phyloP scores from a whole-genome alignment of 2,113 vertebrate species.

The Platichthys stellatus region DNA sequence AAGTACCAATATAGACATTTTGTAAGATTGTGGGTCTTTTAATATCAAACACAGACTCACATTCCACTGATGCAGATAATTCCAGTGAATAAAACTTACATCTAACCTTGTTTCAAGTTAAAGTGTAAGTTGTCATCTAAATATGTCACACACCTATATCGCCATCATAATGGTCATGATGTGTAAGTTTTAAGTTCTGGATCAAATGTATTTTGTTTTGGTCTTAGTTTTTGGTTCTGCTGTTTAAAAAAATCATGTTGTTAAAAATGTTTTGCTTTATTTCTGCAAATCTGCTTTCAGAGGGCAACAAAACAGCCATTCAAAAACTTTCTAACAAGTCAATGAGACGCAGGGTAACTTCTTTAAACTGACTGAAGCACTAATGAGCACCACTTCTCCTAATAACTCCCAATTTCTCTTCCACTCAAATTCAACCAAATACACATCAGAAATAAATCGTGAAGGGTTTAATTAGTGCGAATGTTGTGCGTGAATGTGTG shows the following conservation, averaged over 20 bases:
- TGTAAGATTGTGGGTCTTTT: background rate
- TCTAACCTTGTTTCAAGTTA: background rate
- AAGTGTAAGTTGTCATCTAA: background rate
- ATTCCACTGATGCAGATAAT: background rate
- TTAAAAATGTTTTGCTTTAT: background rate
- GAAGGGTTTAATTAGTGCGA: background rate
- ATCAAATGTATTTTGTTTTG: background rate
- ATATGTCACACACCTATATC: background rate
- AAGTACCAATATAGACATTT: background rate
- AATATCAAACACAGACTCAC: background rate
- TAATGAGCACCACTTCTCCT: slow-evolving; percentile 28
- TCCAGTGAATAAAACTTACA: too few species aligned
- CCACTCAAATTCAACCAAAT: background rate
- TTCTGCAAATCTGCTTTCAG: background rate
- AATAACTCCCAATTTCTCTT: background rate
- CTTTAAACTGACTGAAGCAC: slow-evolving; percentile 7
- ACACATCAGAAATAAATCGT: too few species aligned
- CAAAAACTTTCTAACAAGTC: slow-evolving; percentile 10
- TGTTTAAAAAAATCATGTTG: background rate
- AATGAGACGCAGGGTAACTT: background rate
- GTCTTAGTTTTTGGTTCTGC: background rate
- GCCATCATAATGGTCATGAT: too few species aligned
- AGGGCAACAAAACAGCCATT: background rate
- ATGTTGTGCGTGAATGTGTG: background rate
- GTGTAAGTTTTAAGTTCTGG: background rate